Evolutionary conservation across 2,797 vertebrate genomes (phyloP), one percentile per base, ranked within the genome.

Genomic region (Pseudocheirus occidentalis): DNA sequence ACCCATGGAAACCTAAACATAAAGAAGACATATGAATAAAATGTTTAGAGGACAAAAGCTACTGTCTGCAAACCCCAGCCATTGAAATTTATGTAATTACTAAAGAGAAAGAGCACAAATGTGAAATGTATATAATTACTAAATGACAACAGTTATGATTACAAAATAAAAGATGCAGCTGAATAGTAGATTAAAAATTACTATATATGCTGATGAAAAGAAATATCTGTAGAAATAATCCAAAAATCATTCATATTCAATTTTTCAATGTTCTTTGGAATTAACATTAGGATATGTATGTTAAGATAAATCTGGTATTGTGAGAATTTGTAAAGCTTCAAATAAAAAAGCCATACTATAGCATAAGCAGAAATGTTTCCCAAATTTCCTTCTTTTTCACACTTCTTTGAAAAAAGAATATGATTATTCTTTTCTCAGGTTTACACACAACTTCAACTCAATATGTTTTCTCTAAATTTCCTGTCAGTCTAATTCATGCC

Each of bases 1-100:
- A 99, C 99, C 99, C 99, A 99, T 0, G 99, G 99, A 98, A 99
- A 99, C 98, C 99, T 99, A 95, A 90, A 96, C 92, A 50, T 29
- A 40, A 94, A 94, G 92, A 91, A 95, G 11, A 94, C 81, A 4
- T 81, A 4, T 95, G 94, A 94, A 92, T 0, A 66, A 0, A 29
- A 89, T 46, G 91, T 95, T 93, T 59, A 59, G 95, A 46, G 91
- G 97, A 95, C n/a, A 93, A 95, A 97, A 93, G n/a, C 1, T 29
- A 27, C 54, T 97, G 92, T 46, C n/a, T 52, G 55, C 34, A 93
- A 40, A 90, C 6, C 62, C 18, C 87, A 53, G 21, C 10, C 24
- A 93, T 28, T 46, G 40, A 81, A 24, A 46, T 46, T 46, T 40
- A 91, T 27, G n/a, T 91, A 91, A 40, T n/a, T 91, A 91, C 28